Evolutionary conservation across 2,797 vertebrate genomes (phyloP).

Genomic region (Ctenopoma kingsleyae): DNA sequence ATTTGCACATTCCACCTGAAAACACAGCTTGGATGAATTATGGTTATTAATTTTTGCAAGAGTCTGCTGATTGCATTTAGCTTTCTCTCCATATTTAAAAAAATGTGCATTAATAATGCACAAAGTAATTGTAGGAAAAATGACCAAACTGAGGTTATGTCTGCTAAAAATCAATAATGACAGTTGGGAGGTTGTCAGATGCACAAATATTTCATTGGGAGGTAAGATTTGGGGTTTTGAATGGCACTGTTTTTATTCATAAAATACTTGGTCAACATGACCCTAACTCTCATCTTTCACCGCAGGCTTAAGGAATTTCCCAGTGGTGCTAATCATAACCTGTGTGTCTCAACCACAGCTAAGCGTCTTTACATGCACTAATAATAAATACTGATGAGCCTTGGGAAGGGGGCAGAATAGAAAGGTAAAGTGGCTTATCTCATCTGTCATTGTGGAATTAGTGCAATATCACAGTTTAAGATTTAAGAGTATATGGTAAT

Average conservation of each 20-base stretch:
- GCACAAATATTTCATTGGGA: conserved; percentile 49
- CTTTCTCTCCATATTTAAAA: conserved; percentile 42
- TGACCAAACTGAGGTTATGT: conserved; percentile 34
- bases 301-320: conserved; percentile 50
- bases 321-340: conserved; percentile 52
- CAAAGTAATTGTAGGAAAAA: conserved; percentile 41
- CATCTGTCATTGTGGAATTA: conserved; percentile 58
- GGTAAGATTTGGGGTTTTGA: conserved; percentile 39
- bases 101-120: conserved; percentile 47
- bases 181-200: conserved; percentile 50
- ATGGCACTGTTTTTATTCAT: conserved; percentile 48
- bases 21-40: conserved; percentile 65
- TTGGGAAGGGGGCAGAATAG: conserved; percentile 17
- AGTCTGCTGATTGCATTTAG: conserved; percentile 63
- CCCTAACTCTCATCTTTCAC: conserved; percentile 63
- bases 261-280: conserved; percentile 56
- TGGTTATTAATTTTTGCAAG: conserved; percentile 56
- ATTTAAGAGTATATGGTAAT: conserved; percentile 35
- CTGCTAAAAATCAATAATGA: conserved; percentile 49
- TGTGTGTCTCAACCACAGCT: conserved; percentile 50
- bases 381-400: conserved; percentile 51
- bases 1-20: conserved; percentile 59
- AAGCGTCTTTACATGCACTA: conserved; percentile 27
- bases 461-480: conserved; percentile 24
- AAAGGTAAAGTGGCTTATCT: conserved; percentile 44